A percentile compares a stretch with the other conserved stretches of the same genome.
Conservation (phyloP, 2,797 vertebrate genomes). For the Meda fulgida region DNA sequence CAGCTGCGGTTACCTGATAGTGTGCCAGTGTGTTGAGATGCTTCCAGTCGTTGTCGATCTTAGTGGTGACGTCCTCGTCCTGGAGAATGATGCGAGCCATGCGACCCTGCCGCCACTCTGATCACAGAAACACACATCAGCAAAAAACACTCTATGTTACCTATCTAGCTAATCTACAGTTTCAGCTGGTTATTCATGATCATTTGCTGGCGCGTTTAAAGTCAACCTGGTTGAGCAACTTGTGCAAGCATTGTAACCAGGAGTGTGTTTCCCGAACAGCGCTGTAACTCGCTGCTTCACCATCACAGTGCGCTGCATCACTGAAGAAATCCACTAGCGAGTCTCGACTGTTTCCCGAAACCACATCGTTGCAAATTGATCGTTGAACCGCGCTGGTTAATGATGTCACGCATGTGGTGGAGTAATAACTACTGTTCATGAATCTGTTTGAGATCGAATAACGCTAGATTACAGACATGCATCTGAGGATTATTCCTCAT, state of each 20-base stretch:
- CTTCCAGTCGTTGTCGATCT: conserved; percentile 99
- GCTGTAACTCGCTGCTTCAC: no score
- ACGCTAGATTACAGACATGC: no score
- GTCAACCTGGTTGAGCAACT: no score
- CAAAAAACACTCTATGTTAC: background rate
- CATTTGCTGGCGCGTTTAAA: background rate
- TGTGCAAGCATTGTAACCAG: background rate
- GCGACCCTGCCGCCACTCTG: conserved; percentile 97
- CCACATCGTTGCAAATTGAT: no score
- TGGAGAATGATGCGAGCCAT: conserved; percentile 98
- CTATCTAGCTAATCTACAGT: background rate
- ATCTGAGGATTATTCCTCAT: no score
- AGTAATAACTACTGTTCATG: no score
- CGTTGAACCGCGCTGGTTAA: no score
- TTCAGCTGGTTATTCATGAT: background rate
- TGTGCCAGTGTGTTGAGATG: conserved; percentile 95
- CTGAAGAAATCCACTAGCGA: background rate
- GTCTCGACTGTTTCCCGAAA: no score
- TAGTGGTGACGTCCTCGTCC: conserved; percentile 97
- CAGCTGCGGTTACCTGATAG: conserved; percentile 83
- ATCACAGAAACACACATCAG: background rate
- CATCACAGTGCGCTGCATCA: no score
- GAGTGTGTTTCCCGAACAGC: no score
- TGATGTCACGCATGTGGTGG: no score
- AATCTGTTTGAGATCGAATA: no score